Evolutionary conservation across 1,140 invertebrate species (phyloP), one percentile per base, ranked within the genome.

Genomic region (Tetramorium parvispinum): DNA sequence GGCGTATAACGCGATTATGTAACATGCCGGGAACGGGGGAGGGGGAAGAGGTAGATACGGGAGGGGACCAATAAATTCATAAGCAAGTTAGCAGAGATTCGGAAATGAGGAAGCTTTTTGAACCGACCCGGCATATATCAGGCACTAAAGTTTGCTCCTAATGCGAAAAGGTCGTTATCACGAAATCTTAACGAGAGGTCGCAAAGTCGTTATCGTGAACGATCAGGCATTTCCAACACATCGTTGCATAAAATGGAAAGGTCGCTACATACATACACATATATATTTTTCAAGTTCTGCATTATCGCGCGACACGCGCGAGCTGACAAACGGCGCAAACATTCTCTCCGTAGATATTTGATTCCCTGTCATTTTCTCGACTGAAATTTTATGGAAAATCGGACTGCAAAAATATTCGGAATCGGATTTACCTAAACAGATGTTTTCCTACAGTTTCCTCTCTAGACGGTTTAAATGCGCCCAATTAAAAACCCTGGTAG

Each of bases 151-250:
- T 57, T 88, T n/a, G n/a, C 61, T 16, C 46, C 3, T 75, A 83
- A 83, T 75, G 40, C 49, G 70, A 71, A 46, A 68, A 77, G 55
- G 65, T 82, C 61, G 55, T 32, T 71, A 77, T 82, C 87, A 61
- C 24, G 51, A 68, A 55, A 59, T 82, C 87, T 88, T 88, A 89
- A 89, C 88, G 82, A 85, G 87, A 55, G 57, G 75, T 86, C 53
- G 32, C 32, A 55, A 75, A 85, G 49, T 89, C 75, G 82, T 88
- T 81, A 88, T 46, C 53, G 63, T 43, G 10, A 49, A 40, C 63
- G 37, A 83, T 37, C 65, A 16, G 43, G 76, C 75, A 89, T 89
- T 75, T 70, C 61, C 77, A 46, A 68, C 21, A 63, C 18, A 53
- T 13, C 10, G 65, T 75, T 43, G 68, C 46, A 43, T 27, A 73